Conservation (phyloP, 2,888 invertebrate species). For the Melanotus villosus region DNA sequence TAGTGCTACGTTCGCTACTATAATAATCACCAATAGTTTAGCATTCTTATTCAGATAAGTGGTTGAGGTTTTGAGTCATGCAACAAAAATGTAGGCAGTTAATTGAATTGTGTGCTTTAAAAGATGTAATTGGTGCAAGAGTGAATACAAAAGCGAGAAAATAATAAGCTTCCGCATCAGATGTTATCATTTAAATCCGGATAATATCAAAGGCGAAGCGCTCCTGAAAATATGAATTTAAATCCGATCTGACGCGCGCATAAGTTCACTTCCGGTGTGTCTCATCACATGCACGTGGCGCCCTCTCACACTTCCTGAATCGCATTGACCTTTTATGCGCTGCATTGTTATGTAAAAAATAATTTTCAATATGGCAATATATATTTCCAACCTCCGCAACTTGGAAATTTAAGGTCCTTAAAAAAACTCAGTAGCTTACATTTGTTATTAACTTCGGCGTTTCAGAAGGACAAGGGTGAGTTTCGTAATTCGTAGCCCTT, state of each 20-base stretch:
- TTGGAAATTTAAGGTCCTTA: not conserved
- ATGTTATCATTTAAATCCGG: constrained; percentile 35
- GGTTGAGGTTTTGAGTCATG: too few species aligned
- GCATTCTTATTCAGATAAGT: too few species aligned
- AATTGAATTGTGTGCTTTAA: too few species aligned
- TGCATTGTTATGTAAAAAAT: constrained; percentile 15
- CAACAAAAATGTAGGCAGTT: too few species aligned
- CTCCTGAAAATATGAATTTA: constrained; percentile 60
- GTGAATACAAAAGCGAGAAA: not conserved
- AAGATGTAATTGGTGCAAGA: too few species aligned
- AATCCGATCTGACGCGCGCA: constrained; percentile 61
- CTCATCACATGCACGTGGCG: constrained; percentile 65
- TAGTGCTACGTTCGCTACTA: too few species aligned
- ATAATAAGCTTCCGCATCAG: constrained; percentile 25
- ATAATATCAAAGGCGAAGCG: constrained; percentile 37
- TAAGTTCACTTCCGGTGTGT: constrained; percentile 64
- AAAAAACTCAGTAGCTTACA: too few species aligned
- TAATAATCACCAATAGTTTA: too few species aligned
- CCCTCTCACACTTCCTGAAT: constrained; percentile 63
- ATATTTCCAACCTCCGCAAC: not conserved
- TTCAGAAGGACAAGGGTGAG: constrained; percentile 5
- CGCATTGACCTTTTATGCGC: constrained; percentile 21
- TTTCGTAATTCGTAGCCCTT: constrained; percentile 35
- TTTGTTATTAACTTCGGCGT: constrained; percentile 3
- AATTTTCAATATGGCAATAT: not conserved